A percentile compares a stretch with the other conserved stretches of the same genome.
Evolutionary conservation across 2,797 vertebrate species (phyloP).

Genomic region (Todus mexicanus): DNA sequence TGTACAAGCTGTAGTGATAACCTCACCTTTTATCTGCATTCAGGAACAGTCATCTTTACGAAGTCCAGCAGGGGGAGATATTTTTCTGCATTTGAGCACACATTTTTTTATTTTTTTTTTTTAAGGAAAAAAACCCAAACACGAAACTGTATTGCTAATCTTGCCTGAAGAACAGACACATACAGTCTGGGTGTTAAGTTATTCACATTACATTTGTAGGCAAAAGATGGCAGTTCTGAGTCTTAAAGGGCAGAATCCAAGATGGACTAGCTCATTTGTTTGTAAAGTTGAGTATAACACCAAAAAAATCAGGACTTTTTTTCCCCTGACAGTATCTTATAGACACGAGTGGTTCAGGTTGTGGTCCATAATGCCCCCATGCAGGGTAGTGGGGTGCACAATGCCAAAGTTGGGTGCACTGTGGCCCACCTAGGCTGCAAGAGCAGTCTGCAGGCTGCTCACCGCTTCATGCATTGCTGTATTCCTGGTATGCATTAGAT

Average conservation of each 20-base stretch:
- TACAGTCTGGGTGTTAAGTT: background rate
- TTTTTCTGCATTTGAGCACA: background rate
- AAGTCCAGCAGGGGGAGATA: background rate
- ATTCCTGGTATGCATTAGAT: background rate
- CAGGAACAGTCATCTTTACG: background rate
- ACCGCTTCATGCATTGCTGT: background rate
- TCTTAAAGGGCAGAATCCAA: background rate
- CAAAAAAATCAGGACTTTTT: background rate
- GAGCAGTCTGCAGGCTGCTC: background rate
- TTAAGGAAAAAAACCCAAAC: background rate
- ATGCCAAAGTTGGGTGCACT: accelerated
- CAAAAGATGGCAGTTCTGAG: background rate
- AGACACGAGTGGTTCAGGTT: background rate
- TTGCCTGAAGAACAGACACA: background rate
- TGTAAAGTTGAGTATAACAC: background rate
- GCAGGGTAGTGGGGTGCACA: background rate
- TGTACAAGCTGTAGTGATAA: background rate
- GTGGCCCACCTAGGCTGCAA: background rate
- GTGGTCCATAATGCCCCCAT: background rate
- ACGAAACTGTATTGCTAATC: background rate
- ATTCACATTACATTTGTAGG: background rate
- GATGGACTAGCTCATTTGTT: background rate
- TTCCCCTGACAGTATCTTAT: background rate
- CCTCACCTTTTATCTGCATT: background rate
- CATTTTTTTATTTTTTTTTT: background rate